Conservation (phyloP, 2,113 vertebrate species). For the Oncorhynchus clarkii region DNA sequence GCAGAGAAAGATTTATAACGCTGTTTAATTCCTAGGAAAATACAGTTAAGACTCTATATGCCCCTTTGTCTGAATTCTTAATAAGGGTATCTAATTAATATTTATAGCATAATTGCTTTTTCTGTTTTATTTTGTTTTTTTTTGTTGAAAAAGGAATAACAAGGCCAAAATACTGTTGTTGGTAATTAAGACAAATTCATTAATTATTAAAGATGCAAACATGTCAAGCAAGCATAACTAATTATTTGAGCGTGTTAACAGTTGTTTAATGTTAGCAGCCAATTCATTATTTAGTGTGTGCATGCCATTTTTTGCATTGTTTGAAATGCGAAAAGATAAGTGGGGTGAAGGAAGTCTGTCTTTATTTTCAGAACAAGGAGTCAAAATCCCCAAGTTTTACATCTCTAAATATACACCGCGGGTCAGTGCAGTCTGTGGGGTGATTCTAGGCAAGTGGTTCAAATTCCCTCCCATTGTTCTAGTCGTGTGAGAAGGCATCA, state of each 20-base stretch:
- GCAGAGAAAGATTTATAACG: slow-evolving; percentile 47
- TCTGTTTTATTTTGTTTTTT: slow-evolving; percentile 75
- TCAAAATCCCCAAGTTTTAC: slow-evolving; percentile 57
- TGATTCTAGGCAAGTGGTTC: slow-evolving; percentile 35
- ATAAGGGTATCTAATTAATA: slow-evolving; percentile 97
- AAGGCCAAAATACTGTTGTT: slow-evolving; percentile 91
- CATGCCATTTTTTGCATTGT: slow-evolving; percentile 88
- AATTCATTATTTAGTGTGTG: slow-evolving; percentile 98
- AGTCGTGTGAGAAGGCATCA: slow-evolving; percentile 45
- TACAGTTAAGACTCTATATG: slow-evolving; percentile 55
- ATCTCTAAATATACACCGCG: slow-evolving; percentile 66
- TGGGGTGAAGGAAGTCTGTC: slow-evolving; percentile 59
- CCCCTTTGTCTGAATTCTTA: slow-evolving; percentile 86
- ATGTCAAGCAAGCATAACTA: slow-evolving; percentile 99
- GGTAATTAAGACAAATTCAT: slow-evolving; percentile 99
- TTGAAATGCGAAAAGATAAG: slow-evolving; percentile 80
- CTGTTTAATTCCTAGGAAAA: slow-evolving; percentile 48
- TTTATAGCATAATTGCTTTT: slow-evolving; percentile 93
- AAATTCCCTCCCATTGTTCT: slow-evolving; percentile 31
- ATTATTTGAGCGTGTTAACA: slow-evolving; percentile 99
- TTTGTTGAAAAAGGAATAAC: slow-evolving; percentile 86
- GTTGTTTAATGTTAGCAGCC: slow-evolving; percentile 99
- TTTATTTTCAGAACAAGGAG: slow-evolving; percentile 17
- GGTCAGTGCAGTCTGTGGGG: slow-evolving; percentile 40
- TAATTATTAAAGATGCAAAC: slow-evolving; percentile 99